Evolutionary conservation across 2,888 invertebrate genomes (phyloP).

Genomic region (Lepidocyrtoides sp.): DNA sequence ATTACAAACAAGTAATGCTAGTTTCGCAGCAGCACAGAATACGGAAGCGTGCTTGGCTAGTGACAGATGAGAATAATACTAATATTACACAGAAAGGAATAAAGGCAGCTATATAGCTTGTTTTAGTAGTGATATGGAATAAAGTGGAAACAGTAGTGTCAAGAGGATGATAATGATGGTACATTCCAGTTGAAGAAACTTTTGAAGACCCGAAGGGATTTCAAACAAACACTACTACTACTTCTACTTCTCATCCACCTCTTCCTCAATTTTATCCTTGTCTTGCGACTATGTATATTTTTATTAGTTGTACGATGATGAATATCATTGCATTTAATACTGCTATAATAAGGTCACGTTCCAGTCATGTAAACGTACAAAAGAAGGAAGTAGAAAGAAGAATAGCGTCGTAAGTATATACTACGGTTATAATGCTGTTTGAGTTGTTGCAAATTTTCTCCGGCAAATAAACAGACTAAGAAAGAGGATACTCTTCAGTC

Average conservation of each 20-base stretch:
- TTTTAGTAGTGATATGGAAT: neutral
- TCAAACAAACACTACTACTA: constrained; percentile 60
- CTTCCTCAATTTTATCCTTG: neutral
- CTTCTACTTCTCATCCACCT: constrained; percentile 5
- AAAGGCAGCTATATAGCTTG: neutral
- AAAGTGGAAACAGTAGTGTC: constrained; percentile 18
- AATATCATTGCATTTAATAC: constrained; percentile 63
- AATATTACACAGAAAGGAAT: neutral
- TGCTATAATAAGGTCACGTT: constrained; percentile 78
- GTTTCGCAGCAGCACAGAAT: no score
- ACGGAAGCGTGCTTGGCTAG: no score
- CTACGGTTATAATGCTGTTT: neutral
- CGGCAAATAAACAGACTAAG: neutral
- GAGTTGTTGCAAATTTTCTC: constrained; percentile 11
- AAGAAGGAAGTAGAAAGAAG: constrained; percentile 4
- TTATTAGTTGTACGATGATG: constrained; percentile 66
- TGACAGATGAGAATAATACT: no score
- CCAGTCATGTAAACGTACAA: constrained; percentile 17
- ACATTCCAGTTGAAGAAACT: constrained; percentile 74
- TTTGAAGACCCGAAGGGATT: constrained; percentile 69
- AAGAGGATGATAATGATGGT: constrained; percentile 42
- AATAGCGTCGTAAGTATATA: neutral
- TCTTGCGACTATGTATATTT: constrained; percentile 18
- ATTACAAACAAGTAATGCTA: no score
- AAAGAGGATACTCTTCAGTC: neutral